phyloP scores from a whole-genome alignment of 2,888 invertebrate genomes.

The Pseudanteris insignis region DNA sequence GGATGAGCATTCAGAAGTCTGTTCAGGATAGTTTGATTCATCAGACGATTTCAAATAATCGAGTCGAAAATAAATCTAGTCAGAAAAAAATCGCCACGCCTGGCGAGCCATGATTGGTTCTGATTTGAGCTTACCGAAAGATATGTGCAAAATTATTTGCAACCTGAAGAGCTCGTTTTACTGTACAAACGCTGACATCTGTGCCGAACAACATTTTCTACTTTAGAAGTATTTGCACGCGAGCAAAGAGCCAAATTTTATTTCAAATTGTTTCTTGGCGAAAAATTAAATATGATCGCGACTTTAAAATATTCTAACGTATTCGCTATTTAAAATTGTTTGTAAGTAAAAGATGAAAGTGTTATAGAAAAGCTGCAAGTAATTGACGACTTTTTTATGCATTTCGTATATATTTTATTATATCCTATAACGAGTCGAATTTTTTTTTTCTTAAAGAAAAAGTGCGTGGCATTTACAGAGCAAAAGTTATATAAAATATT shows the following conservation, averaged over 20 bases:
- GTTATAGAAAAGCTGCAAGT: constrained; percentile 11
- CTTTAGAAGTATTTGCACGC: constrained; percentile 18
- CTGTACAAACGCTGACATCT: constrained; percentile 34
- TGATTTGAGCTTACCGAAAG: constrained; percentile 34
- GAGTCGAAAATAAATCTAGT: constrained; percentile 64
- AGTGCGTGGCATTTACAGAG: constrained; percentile 15
- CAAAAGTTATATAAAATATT: not conserved
- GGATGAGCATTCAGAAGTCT: constrained; percentile 88
- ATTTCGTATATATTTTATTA: constrained; percentile 39
- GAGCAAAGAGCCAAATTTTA: constrained; percentile 22
- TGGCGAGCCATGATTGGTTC: constrained; percentile 29
- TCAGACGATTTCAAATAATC: constrained; percentile 38
- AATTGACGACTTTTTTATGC: constrained; percentile 36
- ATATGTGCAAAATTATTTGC: constrained; percentile 4
- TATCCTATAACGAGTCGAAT: constrained; percentile 25
- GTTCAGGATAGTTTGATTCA: constrained; percentile 73
- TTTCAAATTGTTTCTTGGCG: constrained; percentile 7
- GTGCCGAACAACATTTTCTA: constrained; percentile 36
- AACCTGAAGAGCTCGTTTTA: constrained; percentile 26
- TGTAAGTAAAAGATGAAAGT: not conserved
- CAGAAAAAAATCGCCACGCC: constrained; percentile 57
- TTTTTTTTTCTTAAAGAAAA: constrained; percentile 10
- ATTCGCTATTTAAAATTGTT: constrained; percentile 1
- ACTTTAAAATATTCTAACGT: not conserved
- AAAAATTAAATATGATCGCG: not conserved